Evolutionary conservation across 2,888 invertebrate genomes (phyloP), one percentile per base, ranked within the genome.

Genomic region (Trissoscelio sp.): DNA sequence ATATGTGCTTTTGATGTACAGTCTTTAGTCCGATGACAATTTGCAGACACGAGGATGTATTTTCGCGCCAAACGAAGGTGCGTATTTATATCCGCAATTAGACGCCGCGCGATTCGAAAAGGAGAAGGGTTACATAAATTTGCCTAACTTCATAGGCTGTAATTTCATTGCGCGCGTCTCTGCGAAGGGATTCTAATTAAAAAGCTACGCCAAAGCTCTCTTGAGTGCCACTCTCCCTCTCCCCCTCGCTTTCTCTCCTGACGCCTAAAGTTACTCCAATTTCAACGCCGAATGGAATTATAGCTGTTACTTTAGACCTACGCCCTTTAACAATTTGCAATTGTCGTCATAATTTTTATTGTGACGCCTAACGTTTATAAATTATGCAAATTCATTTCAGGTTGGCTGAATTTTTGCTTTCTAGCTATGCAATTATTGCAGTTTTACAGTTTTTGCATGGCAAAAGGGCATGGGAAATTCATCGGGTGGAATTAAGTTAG

Each of bases 111-210:
- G 64, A 80, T 80, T 70, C 57, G 57, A 69, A 48, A 70, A 66
- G 78, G 44, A 72, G 72, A 79, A 72, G 72, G 72, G 64, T 44
- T 72, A 70, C 69, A 82, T 85, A 83, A 84, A 84, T 85, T 84
- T 81, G 66, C 77, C 79, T 62, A 79, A 85, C 82, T 83, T 80
- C 77, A 83, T 69, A 77, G 81, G 82, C 74, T 83, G 81, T 83
- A 84, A 85, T 85, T 84, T 83, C 79, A 81, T 84, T 83, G 82
- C 81, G 53, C 77, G 55, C 70, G 51, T 75, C 75, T 81, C 70
- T 42, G 53, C 79, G 79, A 81, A 82, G 66, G 83, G 79, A 72
- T 82, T 85, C 83, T 85, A 85, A 85, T 85, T 85, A 84, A 85
- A 84, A 84, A 83, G 83, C 75, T 81, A 72, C 83, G 44, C 81